Base-by-base conservation (phyloP, 2,888 invertebrate species). In the Nymphalis c-album region DNA sequence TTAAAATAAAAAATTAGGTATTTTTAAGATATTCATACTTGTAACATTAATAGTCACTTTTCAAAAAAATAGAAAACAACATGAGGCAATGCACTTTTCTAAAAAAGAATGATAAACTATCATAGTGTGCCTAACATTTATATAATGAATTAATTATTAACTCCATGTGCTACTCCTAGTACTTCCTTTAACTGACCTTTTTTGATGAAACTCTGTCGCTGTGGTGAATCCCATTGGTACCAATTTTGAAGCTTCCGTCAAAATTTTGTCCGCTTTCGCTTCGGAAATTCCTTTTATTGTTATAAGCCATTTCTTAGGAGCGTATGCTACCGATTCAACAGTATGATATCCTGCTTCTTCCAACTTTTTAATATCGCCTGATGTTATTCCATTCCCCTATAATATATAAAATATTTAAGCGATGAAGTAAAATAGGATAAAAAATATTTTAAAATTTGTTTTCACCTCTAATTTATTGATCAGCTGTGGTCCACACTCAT, bases 161-260 rank as follows among this genome's bases (percentile, higher is more conserved):
- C 26, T 6, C 2, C 2, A 4, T 50, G 18, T 50, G 3, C 0
- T 50, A 10, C 18, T 50, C 18, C 10, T 20, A 7, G 0, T 26
- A 22, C 13, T 26, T 5, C 6, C 16, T 22, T 16, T 53, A 59
- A 59, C 26, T 71, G 76, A 92, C 92, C 99, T 94, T 85, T 97
- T 98, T 81, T 97, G 96, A 86, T 99, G 98, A 83, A 98, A 97
- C 78, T 98, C 98, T 5, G 98, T 97, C 0, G 99, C 99, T 35
- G 99, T 98, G 7, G 98, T 98, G 81, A 99, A 99, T 0, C 99
- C 99, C 97, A 99, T 98, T 0, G 98, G 98, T 0, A 99, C 98
- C 50, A 98, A 86, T 86, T 99, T 99, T 0, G 95, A 94, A 2
- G 99, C 98, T 89, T 98, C 99, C 4, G 94, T 94, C 68, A 98